These are phyloP conservation scores for Rousettus madagascariensis DNA, from an alignment of 2,797 vertebrate genomes.

Conservation along the genomic window DNA sequence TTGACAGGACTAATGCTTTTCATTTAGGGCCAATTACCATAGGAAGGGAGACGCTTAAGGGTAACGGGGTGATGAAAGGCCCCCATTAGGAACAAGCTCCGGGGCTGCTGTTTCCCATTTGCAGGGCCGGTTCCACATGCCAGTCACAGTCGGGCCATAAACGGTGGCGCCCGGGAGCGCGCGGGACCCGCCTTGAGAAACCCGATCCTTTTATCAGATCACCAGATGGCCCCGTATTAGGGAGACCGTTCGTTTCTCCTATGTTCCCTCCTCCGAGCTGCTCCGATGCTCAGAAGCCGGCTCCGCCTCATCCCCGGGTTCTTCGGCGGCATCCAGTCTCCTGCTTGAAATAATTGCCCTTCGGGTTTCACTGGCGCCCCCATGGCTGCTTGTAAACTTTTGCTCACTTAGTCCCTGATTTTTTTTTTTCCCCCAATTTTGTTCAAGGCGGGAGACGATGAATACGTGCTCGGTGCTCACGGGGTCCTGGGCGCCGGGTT, in stretches of 20 bases:
- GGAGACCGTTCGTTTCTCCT: conserved; percentile 81
- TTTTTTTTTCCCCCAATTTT: not conserved
- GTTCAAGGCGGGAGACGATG: not conserved
- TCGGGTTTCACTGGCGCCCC: conserved; percentile 2
- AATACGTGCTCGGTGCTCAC: rapidly evolving
- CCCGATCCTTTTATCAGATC: conserved; percentile 95
- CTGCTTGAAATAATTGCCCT: not conserved
- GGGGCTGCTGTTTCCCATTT: conserved; percentile 96
- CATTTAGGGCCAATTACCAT: conserved; percentile 96
- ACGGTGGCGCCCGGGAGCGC: conserved; percentile 91
- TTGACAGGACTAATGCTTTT: conserved; percentile 96
- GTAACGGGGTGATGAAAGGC: conserved; percentile 96
- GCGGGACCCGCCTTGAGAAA: conserved; percentile 92
- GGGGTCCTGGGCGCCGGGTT: not conserved
- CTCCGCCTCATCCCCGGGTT: not conserved
- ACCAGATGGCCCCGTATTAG: conserved; percentile 89
- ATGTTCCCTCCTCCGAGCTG: conserved; percentile 20
- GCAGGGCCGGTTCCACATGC: conserved; percentile 92
- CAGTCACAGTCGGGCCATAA: conserved; percentile 94
- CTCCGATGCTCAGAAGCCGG: not conserved
- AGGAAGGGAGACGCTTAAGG: conserved; percentile 93
- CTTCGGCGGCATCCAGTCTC: conserved; percentile 5
- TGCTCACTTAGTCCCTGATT: not conserved
- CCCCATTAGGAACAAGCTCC: conserved; percentile 91
- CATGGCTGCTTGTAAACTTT: not conserved